Base-by-base conservation (phyloP, 2,888 invertebrate species). In the Brachylomia viminalis region DNA sequence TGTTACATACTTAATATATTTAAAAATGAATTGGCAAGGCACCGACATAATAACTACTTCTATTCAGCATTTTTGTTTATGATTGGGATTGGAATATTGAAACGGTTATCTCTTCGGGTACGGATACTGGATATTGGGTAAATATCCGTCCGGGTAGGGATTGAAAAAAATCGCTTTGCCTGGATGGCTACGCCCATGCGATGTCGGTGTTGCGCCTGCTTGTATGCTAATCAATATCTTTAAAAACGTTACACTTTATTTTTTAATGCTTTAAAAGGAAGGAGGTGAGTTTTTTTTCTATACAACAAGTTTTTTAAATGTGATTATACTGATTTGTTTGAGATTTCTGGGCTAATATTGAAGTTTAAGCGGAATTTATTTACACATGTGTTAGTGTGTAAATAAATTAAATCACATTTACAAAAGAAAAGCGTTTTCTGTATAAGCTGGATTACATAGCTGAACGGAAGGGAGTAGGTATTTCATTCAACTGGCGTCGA, bases 361-460 rank as follows among this genome's bases (percentile, higher is more conserved):
- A 30, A 62, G n/a, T n/a, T n/a, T n/a, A 47, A 23, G 23, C 5
- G 23, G 23, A 66, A 66, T 33, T 67, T 67, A 67, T 67, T 67
- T 33, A 56, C 33, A 33, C 67, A n/a, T 11, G 6, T 20, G n/a
- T 4, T 4, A n/a, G n/a, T n/a, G 11, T 17, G 17, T 56, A n/a
- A 54, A 33, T 33, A 52, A 49, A 66, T 49, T 33, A 11, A n/a
- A 49, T 23, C 23, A 17, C 17, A 17, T n/a, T n/a, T 45, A 11
- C 13, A 47, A 47, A 10, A 23, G 7, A 47, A n/a, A 52, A n/a
- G 2, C 3, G 6, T 33, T 23, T 66, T 33, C 23, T 52, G 10
- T 52, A 6, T 33, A 33, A 33, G 33, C n/a, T 67, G 10, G 23
- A 23, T 49, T 33, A 42, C 1, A 17, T 56, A 67, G 11, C n/a